A percentile compares a stretch with the other conserved stretches of the same genome.
Evolutionary conservation across 2,888 invertebrate genomes (phyloP).

Genomic region (Acronicta alni): DNA sequence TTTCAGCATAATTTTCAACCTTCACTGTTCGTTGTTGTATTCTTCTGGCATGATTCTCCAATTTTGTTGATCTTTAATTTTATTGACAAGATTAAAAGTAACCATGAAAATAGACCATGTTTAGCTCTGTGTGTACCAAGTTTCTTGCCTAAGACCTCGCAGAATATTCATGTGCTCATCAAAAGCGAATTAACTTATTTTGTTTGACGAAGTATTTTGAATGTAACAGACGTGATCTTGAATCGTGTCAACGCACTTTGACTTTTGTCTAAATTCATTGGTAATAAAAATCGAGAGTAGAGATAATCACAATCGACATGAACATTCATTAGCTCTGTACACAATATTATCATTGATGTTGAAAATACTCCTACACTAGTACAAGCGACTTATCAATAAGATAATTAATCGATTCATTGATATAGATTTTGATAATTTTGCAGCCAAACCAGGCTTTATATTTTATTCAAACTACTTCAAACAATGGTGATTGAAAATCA

Average conservation of each 20-base stretch:
- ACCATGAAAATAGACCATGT: too few relatives aligned
- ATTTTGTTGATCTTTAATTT: too few relatives aligned
- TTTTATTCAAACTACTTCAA: not conserved
- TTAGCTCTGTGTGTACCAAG: not conserved
- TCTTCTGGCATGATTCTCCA: not conserved
- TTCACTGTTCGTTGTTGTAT: too few relatives aligned
- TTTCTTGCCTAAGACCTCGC: not conserved
- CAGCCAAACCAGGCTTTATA: not conserved
- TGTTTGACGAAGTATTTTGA: not conserved
- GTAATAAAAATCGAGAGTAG: constrained; percentile 34
- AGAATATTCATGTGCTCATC: too few relatives aligned
- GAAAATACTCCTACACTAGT: not conserved
- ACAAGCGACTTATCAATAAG: not conserved
- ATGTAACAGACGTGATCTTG: constrained; percentile 1
- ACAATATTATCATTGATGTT: not conserved
- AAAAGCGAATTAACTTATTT: not conserved
- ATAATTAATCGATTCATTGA: not conserved
- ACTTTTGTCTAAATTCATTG: constrained; percentile 22
- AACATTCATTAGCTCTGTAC: not conserved
- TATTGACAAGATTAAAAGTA: too few relatives aligned
- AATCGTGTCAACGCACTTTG: constrained; percentile 39
- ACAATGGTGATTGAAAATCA: constrained; percentile 13
- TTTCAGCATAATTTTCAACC: too few relatives aligned
- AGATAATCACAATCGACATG: constrained; percentile 13
- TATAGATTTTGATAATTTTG: not conserved